A percentile compares a stretch with the other conserved stretches of the same genome.
Conservation (phyloP, 1,140 invertebrate species). For the Diplogasteroides magnus region DNA sequence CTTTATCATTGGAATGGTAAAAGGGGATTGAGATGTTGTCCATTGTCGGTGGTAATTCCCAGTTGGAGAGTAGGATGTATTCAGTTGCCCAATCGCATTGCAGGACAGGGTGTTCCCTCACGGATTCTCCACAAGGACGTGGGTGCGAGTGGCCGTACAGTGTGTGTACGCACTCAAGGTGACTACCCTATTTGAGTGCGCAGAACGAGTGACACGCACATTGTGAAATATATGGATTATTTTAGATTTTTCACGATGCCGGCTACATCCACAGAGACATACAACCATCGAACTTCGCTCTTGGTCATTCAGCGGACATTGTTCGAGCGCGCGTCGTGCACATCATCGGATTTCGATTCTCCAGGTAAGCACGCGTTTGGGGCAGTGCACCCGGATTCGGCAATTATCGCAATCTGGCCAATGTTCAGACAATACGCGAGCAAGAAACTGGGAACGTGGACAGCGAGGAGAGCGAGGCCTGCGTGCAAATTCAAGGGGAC, state of each 20-base stretch:
- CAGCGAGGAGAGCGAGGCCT: background rate
- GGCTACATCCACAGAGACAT: slow-evolving; percentile 81
- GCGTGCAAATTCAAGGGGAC: slow-evolving; percentile 81
- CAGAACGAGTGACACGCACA: too few species aligned
- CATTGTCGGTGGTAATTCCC: too few species aligned
- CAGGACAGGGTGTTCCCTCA: background rate
- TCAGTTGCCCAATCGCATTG: too few species aligned
- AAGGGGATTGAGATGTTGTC: too few species aligned
- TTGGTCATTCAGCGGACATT: slow-evolving; percentile 26
- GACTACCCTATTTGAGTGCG: too few species aligned
- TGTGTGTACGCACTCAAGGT: background rate
- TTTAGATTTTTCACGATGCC: background rate
- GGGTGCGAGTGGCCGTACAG: background rate
- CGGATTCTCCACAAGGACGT: background rate
- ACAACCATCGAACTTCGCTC: slow-evolving; percentile 67
- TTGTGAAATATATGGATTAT: too few species aligned
- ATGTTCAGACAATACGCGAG: too few species aligned
- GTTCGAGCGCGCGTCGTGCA: slow-evolving; percentile 65
- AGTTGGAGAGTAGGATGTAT: too few species aligned
- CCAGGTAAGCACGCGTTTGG: slow-evolving; percentile 78
- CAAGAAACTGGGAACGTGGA: too few species aligned
- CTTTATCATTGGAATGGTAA: too few species aligned
- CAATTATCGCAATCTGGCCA: too few species aligned
- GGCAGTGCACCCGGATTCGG: too few species aligned
- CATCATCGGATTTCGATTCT: slow-evolving; percentile 97